A percentile compares a stretch with the other conserved stretches of the same genome.
phyloP scores from a whole-genome alignment of 64 coral and sea anemone species.

The Pocillopora damicornis region DNA sequence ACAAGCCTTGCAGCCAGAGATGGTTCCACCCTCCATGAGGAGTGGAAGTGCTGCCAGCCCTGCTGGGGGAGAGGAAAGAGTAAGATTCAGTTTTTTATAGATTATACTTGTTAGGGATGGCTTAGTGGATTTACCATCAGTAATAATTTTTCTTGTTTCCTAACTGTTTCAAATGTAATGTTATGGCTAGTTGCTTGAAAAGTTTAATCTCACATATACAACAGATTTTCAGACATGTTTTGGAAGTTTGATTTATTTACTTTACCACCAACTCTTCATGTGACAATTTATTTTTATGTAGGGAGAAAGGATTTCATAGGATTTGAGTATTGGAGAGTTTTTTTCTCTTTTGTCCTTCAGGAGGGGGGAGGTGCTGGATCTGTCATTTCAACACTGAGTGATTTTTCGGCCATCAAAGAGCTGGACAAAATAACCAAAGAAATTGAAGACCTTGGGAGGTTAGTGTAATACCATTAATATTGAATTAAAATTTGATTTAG shows the following conservation, averaged over 20 bases:
- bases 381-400: constrained; percentile 46
- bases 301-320: too few relatives aligned
- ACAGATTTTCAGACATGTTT: too few relatives aligned
- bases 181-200: too few relatives aligned
- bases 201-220: too few relatives aligned
- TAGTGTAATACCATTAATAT: not conserved
- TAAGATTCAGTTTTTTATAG: constrained; percentile 1
- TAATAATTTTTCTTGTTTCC: too few relatives aligned
- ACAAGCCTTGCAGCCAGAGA: constrained; percentile 70
- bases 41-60: not conserved
- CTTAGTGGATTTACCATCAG: too few relatives aligned
- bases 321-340: not conserved
- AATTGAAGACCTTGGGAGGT: constrained; percentile 96
- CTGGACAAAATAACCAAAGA: constrained; percentile 98
- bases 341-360: constrained; percentile 22
- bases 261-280: not conserved
- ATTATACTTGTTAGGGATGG: too few relatives aligned
- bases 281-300: not conserved
- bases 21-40: constrained; percentile 93
- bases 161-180: too few relatives aligned
- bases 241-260: too few relatives aligned
- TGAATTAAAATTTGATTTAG: not conserved
- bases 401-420: constrained; percentile 90
- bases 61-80: constrained; percentile 35
- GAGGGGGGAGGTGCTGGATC: constrained; percentile 40